These are phyloP conservation scores for Antechinus stuartii DNA, from an alignment of 2,113 vertebrate genomes.

Conservation along the genomic window DNA sequence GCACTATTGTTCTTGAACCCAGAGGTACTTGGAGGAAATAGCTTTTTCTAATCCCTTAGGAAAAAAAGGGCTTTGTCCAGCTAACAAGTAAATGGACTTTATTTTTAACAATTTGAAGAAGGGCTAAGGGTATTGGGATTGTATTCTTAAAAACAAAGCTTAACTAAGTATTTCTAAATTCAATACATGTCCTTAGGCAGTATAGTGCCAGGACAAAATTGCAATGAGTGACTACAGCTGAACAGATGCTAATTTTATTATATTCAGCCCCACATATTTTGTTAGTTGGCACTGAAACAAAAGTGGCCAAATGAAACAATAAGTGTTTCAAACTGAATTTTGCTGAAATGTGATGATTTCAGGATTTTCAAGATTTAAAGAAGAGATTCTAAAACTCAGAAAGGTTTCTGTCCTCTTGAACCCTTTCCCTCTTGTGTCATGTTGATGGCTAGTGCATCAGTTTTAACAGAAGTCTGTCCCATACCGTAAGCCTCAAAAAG, in stretches of 20 bases:
- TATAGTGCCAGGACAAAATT: slow-evolving; percentile 52
- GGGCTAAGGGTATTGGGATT: slow-evolving; percentile 13
- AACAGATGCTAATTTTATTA: slow-evolving; percentile 51
- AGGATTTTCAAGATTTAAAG: slow-evolving; percentile 72
- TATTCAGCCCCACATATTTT: slow-evolving; percentile 62
- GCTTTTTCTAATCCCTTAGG: slow-evolving; percentile 28
- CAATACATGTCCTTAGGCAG: not conserved
- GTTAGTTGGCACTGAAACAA: slow-evolving; percentile 47
- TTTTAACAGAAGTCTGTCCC: slow-evolving; percentile 49
- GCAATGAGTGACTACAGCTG: slow-evolving; percentile 53
- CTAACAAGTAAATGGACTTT: slow-evolving; percentile 8
- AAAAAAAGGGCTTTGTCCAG: slow-evolving; percentile 15
- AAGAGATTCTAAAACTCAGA: slow-evolving; percentile 55
- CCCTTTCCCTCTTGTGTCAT: slow-evolving; percentile 60
- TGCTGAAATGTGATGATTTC: slow-evolving; percentile 66
- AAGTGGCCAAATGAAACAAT: slow-evolving; percentile 67
- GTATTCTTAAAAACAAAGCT: slow-evolving; percentile 39
- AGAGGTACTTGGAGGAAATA: slow-evolving; percentile 12
- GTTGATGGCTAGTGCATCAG: slow-evolving; percentile 49
- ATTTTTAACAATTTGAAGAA: not conserved
- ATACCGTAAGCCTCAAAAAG: slow-evolving; percentile 27
- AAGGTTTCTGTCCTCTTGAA: slow-evolving; percentile 57
- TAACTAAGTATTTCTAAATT: slow-evolving; percentile 14
- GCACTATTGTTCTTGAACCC: not conserved
- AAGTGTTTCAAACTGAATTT: slow-evolving; percentile 63